Evolutionary conservation across 92 coral and sea anemone species (phyloP).

Genomic region (Epizoanthus illoricatus): DNA sequence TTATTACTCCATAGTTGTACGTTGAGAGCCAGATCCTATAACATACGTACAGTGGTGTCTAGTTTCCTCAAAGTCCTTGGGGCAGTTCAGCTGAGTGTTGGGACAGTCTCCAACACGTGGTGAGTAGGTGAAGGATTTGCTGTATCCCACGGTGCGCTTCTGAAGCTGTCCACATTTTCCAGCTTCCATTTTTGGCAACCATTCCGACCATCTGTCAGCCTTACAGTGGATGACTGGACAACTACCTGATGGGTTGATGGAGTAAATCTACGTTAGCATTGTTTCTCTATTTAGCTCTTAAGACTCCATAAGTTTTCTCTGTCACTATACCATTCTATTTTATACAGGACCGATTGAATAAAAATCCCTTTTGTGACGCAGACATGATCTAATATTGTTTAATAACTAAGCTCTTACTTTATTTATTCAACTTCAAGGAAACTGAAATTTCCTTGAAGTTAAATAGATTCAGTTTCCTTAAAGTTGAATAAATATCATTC

Average conservation of each 20-base stretch:
- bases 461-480: too few relatives aligned
- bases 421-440: too few relatives aligned
- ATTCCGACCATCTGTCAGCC: not conserved
- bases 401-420: too few relatives aligned
- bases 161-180: slow-evolving; percentile 39
- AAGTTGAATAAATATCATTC: too few relatives aligned
- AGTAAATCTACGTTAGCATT: not conserved
- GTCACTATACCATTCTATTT: too few relatives aligned
- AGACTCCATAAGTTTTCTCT: too few relatives aligned
- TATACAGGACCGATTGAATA: too few relatives aligned
- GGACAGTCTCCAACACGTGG: slow-evolving; percentile 55
- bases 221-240: slow-evolving; percentile 20
- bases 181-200: slow-evolving; percentile 19
- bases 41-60: slow-evolving; percentile 71
- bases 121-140: not conserved
- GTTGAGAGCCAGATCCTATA: not conserved
- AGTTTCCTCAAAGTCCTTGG: slow-evolving; percentile 55
- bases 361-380: too few relatives aligned
- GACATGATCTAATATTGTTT: too few relatives aligned
- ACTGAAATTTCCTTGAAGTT: too few relatives aligned
- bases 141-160: slow-evolving; percentile 18
- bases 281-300: too few relatives aligned
- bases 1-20: too few relatives aligned
- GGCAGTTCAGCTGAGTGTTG: slow-evolving; percentile 63
- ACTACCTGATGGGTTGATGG: slow-evolving; percentile 17